Evolutionary conservation across 2,113 vertebrate genomes (phyloP).

Genomic region (Pituophis catenifer): DNA sequence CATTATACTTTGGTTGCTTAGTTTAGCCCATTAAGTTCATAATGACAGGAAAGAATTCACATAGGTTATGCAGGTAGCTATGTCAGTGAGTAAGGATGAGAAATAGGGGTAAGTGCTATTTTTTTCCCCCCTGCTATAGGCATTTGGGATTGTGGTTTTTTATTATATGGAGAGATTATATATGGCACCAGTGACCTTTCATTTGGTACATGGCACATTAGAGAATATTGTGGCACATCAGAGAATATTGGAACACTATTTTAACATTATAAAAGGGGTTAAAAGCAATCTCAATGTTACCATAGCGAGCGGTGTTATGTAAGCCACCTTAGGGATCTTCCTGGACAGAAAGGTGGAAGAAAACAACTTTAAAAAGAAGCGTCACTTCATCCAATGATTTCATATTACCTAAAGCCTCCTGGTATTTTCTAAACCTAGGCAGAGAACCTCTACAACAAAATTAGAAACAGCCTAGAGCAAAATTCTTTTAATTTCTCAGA

Average conservation of each 20-base stretch:
- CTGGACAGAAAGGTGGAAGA: not conserved
- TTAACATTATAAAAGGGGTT: slow-evolving; percentile 22
- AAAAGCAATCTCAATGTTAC: not conserved
- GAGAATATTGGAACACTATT: slow-evolving; percentile 32
- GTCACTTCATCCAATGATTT: not conserved
- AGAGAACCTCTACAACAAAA: not conserved
- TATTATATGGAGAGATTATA: slow-evolving; percentile 15
- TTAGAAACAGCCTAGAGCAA: not conserved
- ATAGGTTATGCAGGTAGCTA: not conserved
- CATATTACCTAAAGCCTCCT: slow-evolving; percentile 1
- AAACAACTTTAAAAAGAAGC: slow-evolving; percentile 31
- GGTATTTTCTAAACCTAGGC: slow-evolving; percentile 18
- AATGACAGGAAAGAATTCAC: slow-evolving; percentile 33
- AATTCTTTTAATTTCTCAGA: not conserved
- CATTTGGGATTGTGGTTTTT: slow-evolving; percentile 13
- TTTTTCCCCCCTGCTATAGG: slow-evolving; percentile 20
- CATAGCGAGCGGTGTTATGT: not conserved
- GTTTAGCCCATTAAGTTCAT: not conserved
- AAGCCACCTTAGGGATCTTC: not conserved
- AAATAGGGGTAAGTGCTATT: slow-evolving; percentile 16
- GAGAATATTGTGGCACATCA: not conserved
- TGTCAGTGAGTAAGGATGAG: not conserved
- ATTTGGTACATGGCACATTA: slow-evolving; percentile 28
- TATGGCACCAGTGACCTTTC: slow-evolving; percentile 33
- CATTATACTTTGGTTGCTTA: not conserved